Percentiles rank a stretch among this genome's conserved stretches.
phyloP scores from a whole-genome alignment of 2,113 vertebrate genomes.

The Motacilla alba region DNA sequence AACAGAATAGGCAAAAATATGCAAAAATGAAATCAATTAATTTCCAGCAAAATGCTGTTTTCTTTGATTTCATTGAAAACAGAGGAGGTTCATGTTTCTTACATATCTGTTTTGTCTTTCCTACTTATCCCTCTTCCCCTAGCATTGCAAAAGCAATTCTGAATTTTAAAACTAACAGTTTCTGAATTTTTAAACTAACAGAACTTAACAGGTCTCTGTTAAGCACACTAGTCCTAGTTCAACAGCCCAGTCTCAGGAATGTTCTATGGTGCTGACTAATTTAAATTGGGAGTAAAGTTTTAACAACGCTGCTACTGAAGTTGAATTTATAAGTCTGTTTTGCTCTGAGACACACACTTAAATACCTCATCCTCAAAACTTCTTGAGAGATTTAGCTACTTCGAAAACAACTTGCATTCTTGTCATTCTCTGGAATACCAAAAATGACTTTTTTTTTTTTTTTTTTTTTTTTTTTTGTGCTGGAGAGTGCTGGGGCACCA shows the following conservation, averaged over 20 bases:
- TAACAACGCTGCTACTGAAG: background rate
- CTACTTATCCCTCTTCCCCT: background rate
- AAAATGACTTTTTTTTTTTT: background rate
- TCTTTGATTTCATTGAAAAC: background rate
- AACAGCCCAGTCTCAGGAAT: background rate
- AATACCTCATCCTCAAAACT: background rate
- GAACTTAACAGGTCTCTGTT: background rate
- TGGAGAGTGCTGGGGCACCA: background rate
- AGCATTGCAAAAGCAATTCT: background rate
- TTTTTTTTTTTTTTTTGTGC: too few species aligned
- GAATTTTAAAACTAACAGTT: background rate
- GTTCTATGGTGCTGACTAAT: background rate
- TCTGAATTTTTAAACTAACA: too few species aligned
- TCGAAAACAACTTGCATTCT: background rate
- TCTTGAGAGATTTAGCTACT: background rate
- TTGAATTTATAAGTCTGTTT: background rate
- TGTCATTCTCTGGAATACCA: background rate
- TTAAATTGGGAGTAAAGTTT: background rate
- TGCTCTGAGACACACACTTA: background rate
- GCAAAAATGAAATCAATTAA: background rate
- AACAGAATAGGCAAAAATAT: background rate
- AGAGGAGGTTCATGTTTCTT: background rate
- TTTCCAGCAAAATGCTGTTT: background rate
- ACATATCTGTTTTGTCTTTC: background rate
- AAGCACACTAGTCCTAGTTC: background rate